phyloP scores from a whole-genome alignment of 2,888 invertebrate genomes.

The Sepiola atlantica region DNA sequence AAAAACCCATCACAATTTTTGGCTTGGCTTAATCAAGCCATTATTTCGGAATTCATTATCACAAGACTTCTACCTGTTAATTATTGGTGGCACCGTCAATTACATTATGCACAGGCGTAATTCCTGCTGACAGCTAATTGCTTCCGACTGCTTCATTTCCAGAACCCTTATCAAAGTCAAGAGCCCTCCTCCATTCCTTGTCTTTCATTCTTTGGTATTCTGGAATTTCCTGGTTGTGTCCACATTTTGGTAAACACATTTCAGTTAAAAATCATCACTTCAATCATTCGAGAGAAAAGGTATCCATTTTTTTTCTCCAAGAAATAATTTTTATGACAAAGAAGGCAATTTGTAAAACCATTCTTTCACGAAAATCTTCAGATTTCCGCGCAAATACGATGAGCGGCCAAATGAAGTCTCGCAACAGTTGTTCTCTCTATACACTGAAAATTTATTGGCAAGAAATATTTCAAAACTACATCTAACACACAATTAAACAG shows the following conservation, averaged over 20 bases:
- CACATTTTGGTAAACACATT: background rate
- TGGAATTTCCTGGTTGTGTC: background rate
- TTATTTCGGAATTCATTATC: background rate
- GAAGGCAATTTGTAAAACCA: no score
- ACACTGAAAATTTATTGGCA: no score
- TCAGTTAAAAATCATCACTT: background rate
- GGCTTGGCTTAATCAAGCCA: background rate
- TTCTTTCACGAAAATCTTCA: no score
- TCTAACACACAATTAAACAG: no score
- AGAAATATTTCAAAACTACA: no score
- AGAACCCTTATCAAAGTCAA: background rate
- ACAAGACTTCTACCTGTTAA: background rate
- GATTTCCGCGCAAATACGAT: no score
- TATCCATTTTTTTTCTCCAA: no score
- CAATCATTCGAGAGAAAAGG: background rate
- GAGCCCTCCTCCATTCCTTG: background rate
- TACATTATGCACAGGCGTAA: background rate
- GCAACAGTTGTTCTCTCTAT: no score
- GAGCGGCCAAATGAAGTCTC: no score
- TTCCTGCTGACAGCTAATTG: background rate
- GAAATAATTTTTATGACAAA: no score
- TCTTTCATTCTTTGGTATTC: background rate
- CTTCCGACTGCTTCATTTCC: background rate
- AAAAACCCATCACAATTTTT: background rate
- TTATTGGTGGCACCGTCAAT: background rate